phyloP scores from a whole-genome alignment of 2,113 vertebrate species.

The Grallaria varia region DNA sequence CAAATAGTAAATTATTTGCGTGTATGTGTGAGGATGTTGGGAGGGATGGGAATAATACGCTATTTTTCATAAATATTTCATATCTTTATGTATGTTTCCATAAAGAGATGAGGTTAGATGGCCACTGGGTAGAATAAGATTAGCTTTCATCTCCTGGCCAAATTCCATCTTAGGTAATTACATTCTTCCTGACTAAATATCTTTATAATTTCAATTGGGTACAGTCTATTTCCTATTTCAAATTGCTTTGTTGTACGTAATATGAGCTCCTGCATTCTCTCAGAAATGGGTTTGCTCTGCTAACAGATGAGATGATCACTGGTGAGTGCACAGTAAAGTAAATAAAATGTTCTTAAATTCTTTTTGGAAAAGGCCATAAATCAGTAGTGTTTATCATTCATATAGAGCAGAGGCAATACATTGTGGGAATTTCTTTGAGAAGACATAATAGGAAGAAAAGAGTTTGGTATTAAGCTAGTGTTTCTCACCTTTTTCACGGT shows the following conservation, averaged over 20 bases:
- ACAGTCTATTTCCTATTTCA: slow-evolving; percentile 36
- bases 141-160: slow-evolving; percentile 20
- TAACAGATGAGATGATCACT: background rate
- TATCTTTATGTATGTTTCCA: background rate
- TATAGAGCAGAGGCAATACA: background rate
- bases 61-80: background rate
- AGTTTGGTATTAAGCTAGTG: background rate
- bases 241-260: background rate
- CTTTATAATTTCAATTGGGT: slow-evolving; percentile 7
- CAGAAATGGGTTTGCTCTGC: background rate
- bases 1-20: background rate
- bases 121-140: background rate
- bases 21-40: background rate
- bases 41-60: background rate
- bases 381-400: background rate
- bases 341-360: background rate
- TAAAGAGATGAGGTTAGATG: background rate
- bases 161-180: slow-evolving; percentile 32
- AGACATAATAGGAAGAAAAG: background rate
- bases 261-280: background rate
- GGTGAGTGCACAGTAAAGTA: background rate
- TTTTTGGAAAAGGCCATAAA: background rate
- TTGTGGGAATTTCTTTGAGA: background rate
- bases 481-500: background rate
- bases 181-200: slow-evolving; percentile 36